phyloP scores from a whole-genome alignment of 2,797 vertebrate species.

The Lepilemur ruficaudatus region DNA sequence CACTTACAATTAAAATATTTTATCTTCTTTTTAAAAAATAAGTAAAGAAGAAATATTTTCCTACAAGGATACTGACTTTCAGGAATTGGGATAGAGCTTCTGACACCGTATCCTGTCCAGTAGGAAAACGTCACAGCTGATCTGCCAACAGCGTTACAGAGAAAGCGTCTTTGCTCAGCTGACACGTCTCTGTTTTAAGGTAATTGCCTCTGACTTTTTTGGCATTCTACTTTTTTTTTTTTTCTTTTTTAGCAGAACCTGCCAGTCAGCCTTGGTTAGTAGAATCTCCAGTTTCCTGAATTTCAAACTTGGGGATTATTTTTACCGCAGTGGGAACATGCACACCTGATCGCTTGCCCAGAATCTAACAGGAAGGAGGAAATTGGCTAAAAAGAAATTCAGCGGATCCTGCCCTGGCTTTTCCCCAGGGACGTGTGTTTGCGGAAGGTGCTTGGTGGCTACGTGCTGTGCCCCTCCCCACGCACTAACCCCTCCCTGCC shows the following conservation, averaged over 20 bases:
- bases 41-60: slow-evolving; percentile 80
- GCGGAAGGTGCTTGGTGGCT: not conserved
- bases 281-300: not conserved
- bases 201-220: not conserved
- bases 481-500: accelerated
- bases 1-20: slow-evolving; percentile 64
- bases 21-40: slow-evolving; percentile 41
- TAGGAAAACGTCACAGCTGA: slow-evolving; percentile 68
- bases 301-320: not conserved
- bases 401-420: not conserved
- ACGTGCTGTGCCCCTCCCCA: accelerated
- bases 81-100: slow-evolving; percentile 75
- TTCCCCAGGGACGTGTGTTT: not conserved
- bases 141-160: slow-evolving; percentile 76
- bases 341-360: not conserved
- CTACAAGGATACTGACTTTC: slow-evolving; percentile 75
- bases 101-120: slow-evolving; percentile 74
- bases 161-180: slow-evolving; percentile 77
- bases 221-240: not conserved
- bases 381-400: not conserved
- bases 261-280: too few relatives aligned
- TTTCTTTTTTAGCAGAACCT: not conserved
- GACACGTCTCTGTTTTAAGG: slow-evolving; percentile 52
- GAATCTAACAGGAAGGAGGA: not conserved
- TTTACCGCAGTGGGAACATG: not conserved